Conservation (phyloP, 2,797 vertebrate genomes). For the Uromys caudimaculatus region DNA sequence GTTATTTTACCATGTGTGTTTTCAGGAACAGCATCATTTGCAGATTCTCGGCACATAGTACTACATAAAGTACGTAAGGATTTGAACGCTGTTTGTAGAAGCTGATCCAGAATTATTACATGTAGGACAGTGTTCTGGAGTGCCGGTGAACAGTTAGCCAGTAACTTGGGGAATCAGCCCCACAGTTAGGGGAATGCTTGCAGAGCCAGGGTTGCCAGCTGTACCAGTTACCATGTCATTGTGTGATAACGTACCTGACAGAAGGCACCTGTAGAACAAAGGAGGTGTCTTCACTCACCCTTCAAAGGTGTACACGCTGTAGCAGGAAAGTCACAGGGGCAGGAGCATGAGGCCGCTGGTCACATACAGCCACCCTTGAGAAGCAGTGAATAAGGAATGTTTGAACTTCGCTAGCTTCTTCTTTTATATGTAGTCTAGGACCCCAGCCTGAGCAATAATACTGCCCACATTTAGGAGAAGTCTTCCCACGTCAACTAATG, state of each 20-base stretch:
- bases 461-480: background rate
- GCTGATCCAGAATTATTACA: background rate
- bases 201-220: background rate
- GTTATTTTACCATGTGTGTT: background rate
- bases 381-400: background rate
- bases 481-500: background rate
- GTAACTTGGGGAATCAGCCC: background rate
- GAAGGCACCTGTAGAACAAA: background rate
- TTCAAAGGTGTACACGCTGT: background rate
- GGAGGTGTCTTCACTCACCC: background rate
- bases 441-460: background rate
- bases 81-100: conserved; percentile 10
- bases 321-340: background rate
- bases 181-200: background rate
- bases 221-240: background rate
- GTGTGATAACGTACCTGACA: background rate
- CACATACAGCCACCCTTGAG: background rate
- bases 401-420: background rate
- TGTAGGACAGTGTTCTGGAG: background rate
- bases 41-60: background rate
- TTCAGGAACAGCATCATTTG: background rate
- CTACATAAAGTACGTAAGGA: background rate
- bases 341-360: background rate
- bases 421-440: background rate
- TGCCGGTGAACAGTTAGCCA: background rate